Conservation (phyloP, 2,888 invertebrate species). For the Pammene aurita region DNA sequence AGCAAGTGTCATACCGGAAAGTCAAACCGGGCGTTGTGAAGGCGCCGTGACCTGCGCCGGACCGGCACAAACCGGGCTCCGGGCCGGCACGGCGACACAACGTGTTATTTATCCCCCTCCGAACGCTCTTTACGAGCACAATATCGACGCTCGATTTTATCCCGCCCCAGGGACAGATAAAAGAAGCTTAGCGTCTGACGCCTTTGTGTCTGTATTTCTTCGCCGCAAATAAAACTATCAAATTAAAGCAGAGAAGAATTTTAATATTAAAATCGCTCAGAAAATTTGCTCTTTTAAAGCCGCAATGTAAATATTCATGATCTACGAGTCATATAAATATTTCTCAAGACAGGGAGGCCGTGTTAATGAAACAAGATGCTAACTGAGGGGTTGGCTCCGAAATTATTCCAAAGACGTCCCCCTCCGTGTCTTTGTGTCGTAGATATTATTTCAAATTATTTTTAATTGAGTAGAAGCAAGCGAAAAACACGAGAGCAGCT, state of each 20-base stretch:
- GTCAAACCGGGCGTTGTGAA: conserved; percentile 27
- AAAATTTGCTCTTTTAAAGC: conserved; percentile 62
- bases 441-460: conserved; percentile 79
- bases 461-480: conserved; percentile 78
- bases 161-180: conserved; percentile 66
- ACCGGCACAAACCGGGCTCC: conserved; percentile 19
- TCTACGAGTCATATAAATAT: conserved; percentile 71
- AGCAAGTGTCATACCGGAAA: conserved; percentile 26
- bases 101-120: conserved; percentile 72
- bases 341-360: conserved; percentile 57
- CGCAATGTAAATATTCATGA: conserved; percentile 74
- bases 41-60: conserved; percentile 17
- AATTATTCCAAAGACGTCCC: conserved; percentile 70
- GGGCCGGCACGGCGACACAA: conserved; percentile 54
- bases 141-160: conserved; percentile 70
- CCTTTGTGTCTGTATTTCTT: conserved; percentile 48
- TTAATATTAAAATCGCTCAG: conserved; percentile 56
- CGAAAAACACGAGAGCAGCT: conserved; percentile 70
- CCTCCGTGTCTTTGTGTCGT: conserved; percentile 63
- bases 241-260: conserved; percentile 55
- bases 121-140: conserved; percentile 71
- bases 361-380: conserved; percentile 78
- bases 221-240: conserved; percentile 61
- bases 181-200: conserved; percentile 56
- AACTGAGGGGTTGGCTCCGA: conserved; percentile 62